phyloP scores from a whole-genome alignment of 2,113 vertebrate species.

The Microcebus murinus region DNA sequence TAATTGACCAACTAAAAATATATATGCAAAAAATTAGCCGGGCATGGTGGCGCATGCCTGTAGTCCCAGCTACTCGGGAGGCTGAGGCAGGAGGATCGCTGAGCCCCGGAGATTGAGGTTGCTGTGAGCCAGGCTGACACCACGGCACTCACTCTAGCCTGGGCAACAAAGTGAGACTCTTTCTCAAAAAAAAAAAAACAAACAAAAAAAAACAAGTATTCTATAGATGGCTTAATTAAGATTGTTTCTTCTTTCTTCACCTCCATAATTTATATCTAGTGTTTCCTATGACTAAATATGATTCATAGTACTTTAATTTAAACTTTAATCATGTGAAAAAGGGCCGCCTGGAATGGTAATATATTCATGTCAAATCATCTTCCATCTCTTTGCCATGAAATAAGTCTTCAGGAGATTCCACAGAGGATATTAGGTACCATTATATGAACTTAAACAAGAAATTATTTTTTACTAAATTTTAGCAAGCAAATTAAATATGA shows the following conservation, averaged over 20 bases:
- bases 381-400: background rate
- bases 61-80: no score
- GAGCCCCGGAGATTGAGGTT: no score
- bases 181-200: no score
- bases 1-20: no score
- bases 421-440: background rate
- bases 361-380: background rate
- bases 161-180: no score
- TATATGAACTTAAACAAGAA: background rate
- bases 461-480: constrained; percentile 17
- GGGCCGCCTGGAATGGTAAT: background rate
- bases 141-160: no score
- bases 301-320: background rate
- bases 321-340: constrained; percentile 9
- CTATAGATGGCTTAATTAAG: background rate
- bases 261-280: background rate
- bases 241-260: background rate
- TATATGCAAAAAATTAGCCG: no score
- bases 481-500: constrained; percentile 41
- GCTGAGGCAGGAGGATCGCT: no score
- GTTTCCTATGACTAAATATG: background rate
- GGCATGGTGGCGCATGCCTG: no score
- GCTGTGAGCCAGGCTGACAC: no score
- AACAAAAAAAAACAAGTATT: background rate
- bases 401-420: background rate